Evolutionary conservation across 2,113 vertebrate species (phyloP).

Genomic region (Paradoxurus hermaphroditus): DNA sequence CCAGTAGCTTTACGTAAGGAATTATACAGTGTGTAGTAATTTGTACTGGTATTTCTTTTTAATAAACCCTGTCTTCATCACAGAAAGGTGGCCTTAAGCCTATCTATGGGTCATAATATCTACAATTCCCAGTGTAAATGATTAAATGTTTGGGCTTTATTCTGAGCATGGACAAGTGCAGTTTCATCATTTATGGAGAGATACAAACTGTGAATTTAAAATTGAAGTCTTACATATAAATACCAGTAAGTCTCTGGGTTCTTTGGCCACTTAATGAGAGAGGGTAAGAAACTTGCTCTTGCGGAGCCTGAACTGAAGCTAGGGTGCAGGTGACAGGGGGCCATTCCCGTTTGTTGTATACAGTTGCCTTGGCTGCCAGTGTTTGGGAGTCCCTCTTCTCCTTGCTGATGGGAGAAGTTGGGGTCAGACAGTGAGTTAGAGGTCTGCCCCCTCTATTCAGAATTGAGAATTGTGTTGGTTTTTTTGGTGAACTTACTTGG

Average conservation of each 20-base stretch:
- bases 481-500: not conserved
- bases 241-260: not conserved
- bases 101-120: not conserved
- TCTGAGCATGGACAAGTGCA: not conserved
- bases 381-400: not conserved
- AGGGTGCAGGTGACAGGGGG: not conserved
- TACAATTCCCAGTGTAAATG: not conserved
- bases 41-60: not conserved
- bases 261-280: not conserved
- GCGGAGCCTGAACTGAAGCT: accelerated
- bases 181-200: not conserved
- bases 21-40: not conserved
- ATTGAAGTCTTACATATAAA: not conserved
- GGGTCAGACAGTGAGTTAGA: not conserved
- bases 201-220: not conserved
- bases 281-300: not conserved
- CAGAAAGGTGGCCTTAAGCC: not conserved
- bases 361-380: not conserved
- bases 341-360: not conserved
- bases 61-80: not conserved
- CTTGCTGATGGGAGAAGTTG: not conserved
- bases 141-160: not conserved
- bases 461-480: conserved; percentile 19
- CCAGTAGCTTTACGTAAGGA: not conserved
- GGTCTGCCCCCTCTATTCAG: not conserved